These are phyloP conservation scores for Huso huso DNA, from an alignment of 2,797 vertebrate genomes.

Conservation along the genomic window DNA sequence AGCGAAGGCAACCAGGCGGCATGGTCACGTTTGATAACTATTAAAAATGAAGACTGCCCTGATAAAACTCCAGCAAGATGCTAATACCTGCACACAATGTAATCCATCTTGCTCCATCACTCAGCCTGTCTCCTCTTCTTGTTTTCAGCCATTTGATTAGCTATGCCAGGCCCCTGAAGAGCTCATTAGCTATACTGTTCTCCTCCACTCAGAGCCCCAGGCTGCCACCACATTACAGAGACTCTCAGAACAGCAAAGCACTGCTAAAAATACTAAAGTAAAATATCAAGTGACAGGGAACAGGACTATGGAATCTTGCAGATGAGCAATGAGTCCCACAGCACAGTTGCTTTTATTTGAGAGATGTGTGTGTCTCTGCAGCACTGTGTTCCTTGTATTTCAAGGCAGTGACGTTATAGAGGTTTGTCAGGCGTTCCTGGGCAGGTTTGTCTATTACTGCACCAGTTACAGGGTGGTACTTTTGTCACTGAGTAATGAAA, in stretches of 20 bases:
- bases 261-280: not conserved
- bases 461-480: too few relatives aligned
- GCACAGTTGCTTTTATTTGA: slow-evolving; percentile 20
- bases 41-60: too few relatives aligned
- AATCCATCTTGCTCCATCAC: slow-evolving; percentile 17
- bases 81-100: not conserved
- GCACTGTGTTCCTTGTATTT: slow-evolving; percentile 4
- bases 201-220: not conserved
- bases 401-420: too few relatives aligned
- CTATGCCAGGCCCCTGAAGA: slow-evolving; percentile 41
- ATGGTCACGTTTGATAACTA: too few relatives aligned
- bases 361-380: slow-evolving; percentile 25
- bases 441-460: too few relatives aligned
- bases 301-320: not conserved
- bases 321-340: too few relatives aligned
- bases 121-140: slow-evolving; percentile 30
- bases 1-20: too few relatives aligned
- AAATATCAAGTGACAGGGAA: slow-evolving; percentile 2
- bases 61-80: not conserved
- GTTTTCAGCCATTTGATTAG: slow-evolving; percentile 39
- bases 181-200: slow-evolving; percentile 30
- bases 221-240: not conserved
- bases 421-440: too few relatives aligned
- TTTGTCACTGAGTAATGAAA: too few relatives aligned
- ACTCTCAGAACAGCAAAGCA: not conserved